phyloP scores from a whole-genome alignment of 1,140 invertebrate genomes.

The Drosophila ironensis region DNA sequence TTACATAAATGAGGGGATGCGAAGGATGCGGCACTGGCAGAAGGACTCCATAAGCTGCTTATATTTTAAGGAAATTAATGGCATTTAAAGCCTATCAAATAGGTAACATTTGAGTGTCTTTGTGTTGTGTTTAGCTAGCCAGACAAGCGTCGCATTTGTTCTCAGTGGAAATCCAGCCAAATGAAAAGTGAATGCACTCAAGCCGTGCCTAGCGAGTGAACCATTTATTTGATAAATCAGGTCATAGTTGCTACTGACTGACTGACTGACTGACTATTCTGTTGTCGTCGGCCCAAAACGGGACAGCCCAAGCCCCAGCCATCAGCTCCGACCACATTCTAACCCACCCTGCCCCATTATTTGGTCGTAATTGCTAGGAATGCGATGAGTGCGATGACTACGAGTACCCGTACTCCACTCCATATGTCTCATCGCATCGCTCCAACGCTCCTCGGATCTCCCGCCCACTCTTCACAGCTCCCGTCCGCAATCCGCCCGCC shows the following conservation, averaged over 20 bases:
- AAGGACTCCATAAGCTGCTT: too few species aligned
- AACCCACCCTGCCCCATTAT: background rate
- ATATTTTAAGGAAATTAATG: too few species aligned
- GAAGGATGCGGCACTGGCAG: too few species aligned
- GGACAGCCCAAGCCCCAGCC: background rate
- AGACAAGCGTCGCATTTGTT: background rate
- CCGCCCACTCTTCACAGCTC: background rate
- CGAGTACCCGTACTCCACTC: constrained; percentile 14
- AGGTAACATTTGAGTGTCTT: too few species aligned
- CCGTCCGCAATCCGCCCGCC: background rate
- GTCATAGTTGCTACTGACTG: constrained; percentile 59
- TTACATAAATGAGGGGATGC: constrained; percentile 9
- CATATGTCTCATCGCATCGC: constrained; percentile 29
- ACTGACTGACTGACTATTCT: constrained; percentile 40
- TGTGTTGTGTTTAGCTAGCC: background rate
- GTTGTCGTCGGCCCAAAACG: constrained; percentile 35
- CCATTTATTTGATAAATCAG: constrained; percentile 79
- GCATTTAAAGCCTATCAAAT: too few species aligned
- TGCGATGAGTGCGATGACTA: constrained; percentile 19
- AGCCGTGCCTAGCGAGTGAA: constrained; percentile 40
- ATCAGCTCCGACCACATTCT: background rate
- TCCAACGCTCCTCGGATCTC: too few species aligned
- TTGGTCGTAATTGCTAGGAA: constrained; percentile 36
- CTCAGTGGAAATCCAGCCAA: constrained; percentile 37
- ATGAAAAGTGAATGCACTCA: constrained; percentile 76